Base-by-base conservation (phyloP, 2,888 invertebrate genomes). In the Ceraclea dissimilis region DNA sequence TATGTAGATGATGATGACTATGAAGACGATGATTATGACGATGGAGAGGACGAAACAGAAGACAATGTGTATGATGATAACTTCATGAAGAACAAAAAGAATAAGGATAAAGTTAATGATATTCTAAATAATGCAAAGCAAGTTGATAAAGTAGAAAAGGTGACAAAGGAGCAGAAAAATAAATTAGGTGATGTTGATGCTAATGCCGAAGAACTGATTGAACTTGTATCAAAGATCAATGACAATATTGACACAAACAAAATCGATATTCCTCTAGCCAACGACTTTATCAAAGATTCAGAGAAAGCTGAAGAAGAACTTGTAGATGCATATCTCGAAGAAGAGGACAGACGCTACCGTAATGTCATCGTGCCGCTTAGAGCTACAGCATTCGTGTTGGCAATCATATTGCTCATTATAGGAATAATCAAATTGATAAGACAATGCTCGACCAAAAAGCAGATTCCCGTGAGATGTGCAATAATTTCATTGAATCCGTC, bases 41-140 rank as follows among this genome's bases (percentile, higher is more conserved):
- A 46, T 22, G n/a, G 11, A 2, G 43, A 49, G 11, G 54, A 54
- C 18, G 26, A 53, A 26, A 17, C 39, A 10, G 43, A 46, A 13
- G 52, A 52, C 19, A 21, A 33, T 44, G 26, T 20, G 2, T 31
- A 31, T 50, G 49, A 49, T 49, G 49, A 49, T 19, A 49, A 26
- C 19, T 49, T 19, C 20, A 11, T 47, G 16, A 13, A 17, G 18
- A 47, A 47, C 20, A 18, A 31, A 18, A 31, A 49, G 39, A 57
- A 59, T 52, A 39, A 61, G 46, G 20, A 22, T 48, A 17, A 26
- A 44, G 74, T 76, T 60, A 75, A 76, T 63, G 76, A 76, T 65
- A 76, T 76, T 58, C 76, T 76, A 74, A 74, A 75, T 62, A 72
- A 72, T 60, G 73, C 75, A 51, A 72, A 76, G 61, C 69, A 71